Percentiles rank a stretch among this genome's conserved stretches.
Conservation (phyloP, 2,113 vertebrate genomes). For the Oncorhynchus gorbuscha region DNA sequence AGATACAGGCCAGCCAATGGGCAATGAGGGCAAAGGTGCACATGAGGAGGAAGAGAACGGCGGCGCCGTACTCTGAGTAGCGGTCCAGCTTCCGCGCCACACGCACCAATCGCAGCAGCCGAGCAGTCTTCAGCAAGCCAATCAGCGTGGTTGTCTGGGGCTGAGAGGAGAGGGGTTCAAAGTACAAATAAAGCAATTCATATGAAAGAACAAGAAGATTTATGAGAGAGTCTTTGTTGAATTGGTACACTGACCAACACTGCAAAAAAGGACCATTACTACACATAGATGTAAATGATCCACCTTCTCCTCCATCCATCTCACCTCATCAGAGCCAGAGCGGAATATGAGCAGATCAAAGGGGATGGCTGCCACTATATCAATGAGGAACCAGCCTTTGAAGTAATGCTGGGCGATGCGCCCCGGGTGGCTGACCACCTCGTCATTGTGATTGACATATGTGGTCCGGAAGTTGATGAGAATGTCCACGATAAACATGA, state of each 20-base stretch:
- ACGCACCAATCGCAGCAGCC: conserved; percentile 87
- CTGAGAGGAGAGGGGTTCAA: conserved; percentile 46
- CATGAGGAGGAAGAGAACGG: conserved; percentile 92
- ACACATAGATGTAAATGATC: not conserved
- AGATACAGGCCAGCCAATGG: conserved; percentile 95
- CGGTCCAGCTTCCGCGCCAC: conserved; percentile 93
- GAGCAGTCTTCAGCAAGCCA: conserved; percentile 90
- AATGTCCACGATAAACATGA: conserved; percentile 99
- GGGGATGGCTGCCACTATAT: conserved; percentile 96
- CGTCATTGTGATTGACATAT: conserved; percentile 96
- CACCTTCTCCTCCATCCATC: conserved; percentile 8
- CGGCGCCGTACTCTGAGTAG: conserved; percentile 90
- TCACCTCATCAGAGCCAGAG: conserved; percentile 91
- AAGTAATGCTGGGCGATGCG: conserved; percentile 96
- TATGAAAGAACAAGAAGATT: not conserved
- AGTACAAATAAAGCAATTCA: not conserved
- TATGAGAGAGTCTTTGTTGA: not conserved
- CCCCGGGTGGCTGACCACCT: conserved; percentile 94
- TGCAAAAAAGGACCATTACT: not conserved
- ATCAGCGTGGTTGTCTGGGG: conserved; percentile 83
- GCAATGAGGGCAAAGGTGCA: conserved; percentile 93
- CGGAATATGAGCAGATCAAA: conserved; percentile 97
- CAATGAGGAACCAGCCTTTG: conserved; percentile 99
- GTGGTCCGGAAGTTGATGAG: conserved; percentile 98
- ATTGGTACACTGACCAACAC: not conserved